Conservation (phyloP, 1,140 invertebrate species). For the Odontomachus brunneus region DNA sequence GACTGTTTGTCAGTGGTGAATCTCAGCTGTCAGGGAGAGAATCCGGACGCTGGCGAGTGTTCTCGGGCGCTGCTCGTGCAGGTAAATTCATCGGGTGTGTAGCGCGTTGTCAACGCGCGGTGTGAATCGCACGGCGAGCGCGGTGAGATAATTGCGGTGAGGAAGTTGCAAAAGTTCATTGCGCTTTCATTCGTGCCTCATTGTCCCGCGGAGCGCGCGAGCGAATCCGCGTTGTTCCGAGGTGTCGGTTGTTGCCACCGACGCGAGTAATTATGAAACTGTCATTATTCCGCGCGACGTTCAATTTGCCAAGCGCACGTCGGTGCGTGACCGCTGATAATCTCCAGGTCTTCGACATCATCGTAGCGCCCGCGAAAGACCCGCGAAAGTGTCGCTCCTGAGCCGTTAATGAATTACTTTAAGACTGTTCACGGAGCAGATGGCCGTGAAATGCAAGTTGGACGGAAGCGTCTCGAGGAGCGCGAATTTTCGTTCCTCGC, state of each 20-base stretch:
- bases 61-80: conserved; percentile 61
- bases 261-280: conserved; percentile 28
- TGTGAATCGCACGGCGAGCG: conserved; percentile 2
- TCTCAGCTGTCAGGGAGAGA: conserved; percentile 7
- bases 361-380: no score
- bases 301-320: no score
- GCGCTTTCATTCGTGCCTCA: conserved; percentile 17
- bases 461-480: no score
- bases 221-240: conserved; percentile 32
- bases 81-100: conserved; percentile 69
- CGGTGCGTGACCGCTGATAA: no score
- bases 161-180: conserved; percentile 64
- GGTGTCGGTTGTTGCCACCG: not conserved
- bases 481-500: no score
- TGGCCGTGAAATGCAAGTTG: no score
- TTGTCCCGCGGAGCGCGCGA: conserved; percentile 20
- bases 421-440: no score
- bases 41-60: conserved; percentile 58
- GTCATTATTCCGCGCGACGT: not conserved
- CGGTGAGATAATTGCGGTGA: conserved; percentile 56
- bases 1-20: not conserved
- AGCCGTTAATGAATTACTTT: no score
- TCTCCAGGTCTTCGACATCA: no score
- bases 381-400: no score
- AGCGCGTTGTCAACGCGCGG: conserved; percentile 43